These are phyloP conservation scores for Cecidostiba fungosa DNA, from an alignment of 2,888 invertebrate species.

Conservation along the genomic window DNA sequence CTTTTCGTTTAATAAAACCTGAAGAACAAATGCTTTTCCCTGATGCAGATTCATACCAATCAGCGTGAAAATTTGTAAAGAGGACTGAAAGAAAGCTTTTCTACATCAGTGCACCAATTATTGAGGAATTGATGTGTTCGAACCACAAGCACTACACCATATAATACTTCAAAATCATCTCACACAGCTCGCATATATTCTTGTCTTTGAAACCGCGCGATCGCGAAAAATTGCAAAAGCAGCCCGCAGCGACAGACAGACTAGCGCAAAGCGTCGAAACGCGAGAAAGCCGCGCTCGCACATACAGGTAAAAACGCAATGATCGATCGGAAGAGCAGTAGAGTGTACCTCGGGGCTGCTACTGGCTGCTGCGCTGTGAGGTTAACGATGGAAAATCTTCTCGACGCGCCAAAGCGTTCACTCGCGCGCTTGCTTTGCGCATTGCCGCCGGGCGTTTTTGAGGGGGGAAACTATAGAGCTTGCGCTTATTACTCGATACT, in stretches of 20 bases:
- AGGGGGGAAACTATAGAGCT: background rate
- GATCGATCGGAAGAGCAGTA: background rate
- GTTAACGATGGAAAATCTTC: constrained; percentile 28
- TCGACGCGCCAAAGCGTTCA: constrained; percentile 18
- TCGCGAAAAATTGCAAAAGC: constrained; percentile 8
- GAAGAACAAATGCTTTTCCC: too few relatives aligned
- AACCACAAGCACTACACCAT: too few relatives aligned
- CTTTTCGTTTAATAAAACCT: too few relatives aligned
- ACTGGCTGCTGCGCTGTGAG: background rate
- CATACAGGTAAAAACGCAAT: background rate
- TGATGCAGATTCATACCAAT: too few relatives aligned
- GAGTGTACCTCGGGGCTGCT: background rate
- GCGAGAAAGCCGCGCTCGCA: background rate
- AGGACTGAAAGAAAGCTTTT: too few relatives aligned
- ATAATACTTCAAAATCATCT: too few relatives aligned
- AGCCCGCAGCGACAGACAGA: background rate
- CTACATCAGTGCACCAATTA: too few relatives aligned
- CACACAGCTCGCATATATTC: too few relatives aligned
- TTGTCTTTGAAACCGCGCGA: background rate
- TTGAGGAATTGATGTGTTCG: too few relatives aligned
- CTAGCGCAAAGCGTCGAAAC: background rate
- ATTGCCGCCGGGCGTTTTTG: constrained; percentile 8
- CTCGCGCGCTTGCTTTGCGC: constrained; percentile 1
- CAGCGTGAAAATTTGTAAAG: too few relatives aligned
- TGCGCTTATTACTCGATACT: constrained; percentile 24